Evolutionary conservation across 2,113 vertebrate species (phyloP), one percentile per base, ranked within the genome.

Genomic region (Triplophysa rosa): DNA sequence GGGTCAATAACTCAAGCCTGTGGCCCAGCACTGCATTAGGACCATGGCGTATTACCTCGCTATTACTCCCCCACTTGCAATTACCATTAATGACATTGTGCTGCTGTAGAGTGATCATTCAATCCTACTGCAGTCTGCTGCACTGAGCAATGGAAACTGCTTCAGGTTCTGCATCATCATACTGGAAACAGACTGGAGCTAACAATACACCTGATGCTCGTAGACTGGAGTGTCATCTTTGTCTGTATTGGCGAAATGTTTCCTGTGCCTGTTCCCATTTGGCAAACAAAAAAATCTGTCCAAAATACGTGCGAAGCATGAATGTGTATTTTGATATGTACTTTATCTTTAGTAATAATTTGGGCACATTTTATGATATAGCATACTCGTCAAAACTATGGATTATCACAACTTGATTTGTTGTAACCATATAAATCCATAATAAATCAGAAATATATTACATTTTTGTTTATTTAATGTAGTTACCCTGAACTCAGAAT

Each of bases 21-120:
- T 54, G 82, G 62, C 74, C 54, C 17, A n/a, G 26, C 54, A 37
- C 52, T 73, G 63, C 61, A 66, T 65, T 33, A 78, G 16, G 74
- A 73, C 68, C 74, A 45, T 63, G 8, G 56, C 17, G 29, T 59
- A 81, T 84, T 81, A 84, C 76, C 56, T 77, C 64, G 67, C 69
- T 79, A 84, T 84, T 81, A 84, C 83, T 65, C 59, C 75, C 4
- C 79, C 69, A 69, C 79, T 81, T 81, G 81, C 83, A 74, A 81
- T 84, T 84, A 81, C 68, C 75, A 81, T 81, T 84, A 81, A 84
- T 79, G 83, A 78, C 69, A 74, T 42, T 69, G 45, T 81, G 67
- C 67, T 17, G 8, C 74, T 81, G 82, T 78, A 79, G 71, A 77
- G 58, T 78, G 29, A 84, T 84, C 82, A 62, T 19, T 84, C 82